Conservation (phyloP, 2,113 vertebrate species). For the Nyctibius bracteatus region DNA sequence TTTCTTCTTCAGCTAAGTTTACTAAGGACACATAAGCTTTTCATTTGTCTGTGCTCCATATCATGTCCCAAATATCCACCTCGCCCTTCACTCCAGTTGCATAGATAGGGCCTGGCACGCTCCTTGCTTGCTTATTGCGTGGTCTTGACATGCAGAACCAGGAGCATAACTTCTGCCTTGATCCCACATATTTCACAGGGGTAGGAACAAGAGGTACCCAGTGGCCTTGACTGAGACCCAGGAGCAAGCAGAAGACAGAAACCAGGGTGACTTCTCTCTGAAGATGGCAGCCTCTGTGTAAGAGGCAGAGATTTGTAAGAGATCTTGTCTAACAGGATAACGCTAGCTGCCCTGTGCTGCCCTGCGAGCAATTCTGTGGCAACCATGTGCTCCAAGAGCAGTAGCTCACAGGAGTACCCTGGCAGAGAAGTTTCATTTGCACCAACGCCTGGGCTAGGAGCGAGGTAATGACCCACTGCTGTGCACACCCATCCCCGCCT, state of each 20-base stretch:
- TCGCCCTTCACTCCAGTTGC: neutral
- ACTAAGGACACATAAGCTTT: neutral
- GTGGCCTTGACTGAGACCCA: neutral
- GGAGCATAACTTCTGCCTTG: neutral
- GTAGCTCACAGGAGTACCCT: too few species aligned
- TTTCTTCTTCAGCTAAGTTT: neutral
- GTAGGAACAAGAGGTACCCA: neutral
- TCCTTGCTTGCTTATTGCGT: neutral
- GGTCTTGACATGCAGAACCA: neutral
- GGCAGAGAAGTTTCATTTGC: neutral
- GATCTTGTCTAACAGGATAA: neutral
- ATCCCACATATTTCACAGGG: neutral
- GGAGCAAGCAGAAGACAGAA: neutral
- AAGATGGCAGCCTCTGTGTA: neutral
- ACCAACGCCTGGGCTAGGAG: neutral
- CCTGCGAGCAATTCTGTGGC: neutral
- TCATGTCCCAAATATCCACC: neutral
- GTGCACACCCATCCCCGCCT: fast-evolving
- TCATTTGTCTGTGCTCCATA: neutral
- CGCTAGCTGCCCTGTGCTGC: neutral
- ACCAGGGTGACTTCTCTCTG: neutral
- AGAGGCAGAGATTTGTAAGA: neutral
- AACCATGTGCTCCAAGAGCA: neutral
- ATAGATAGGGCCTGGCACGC: neutral
- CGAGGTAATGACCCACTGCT: neutral